These are phyloP conservation scores for Pristionchus entomophagus DNA, from an alignment of 2,888 invertebrate genomes.

Conservation along the genomic window DNA sequence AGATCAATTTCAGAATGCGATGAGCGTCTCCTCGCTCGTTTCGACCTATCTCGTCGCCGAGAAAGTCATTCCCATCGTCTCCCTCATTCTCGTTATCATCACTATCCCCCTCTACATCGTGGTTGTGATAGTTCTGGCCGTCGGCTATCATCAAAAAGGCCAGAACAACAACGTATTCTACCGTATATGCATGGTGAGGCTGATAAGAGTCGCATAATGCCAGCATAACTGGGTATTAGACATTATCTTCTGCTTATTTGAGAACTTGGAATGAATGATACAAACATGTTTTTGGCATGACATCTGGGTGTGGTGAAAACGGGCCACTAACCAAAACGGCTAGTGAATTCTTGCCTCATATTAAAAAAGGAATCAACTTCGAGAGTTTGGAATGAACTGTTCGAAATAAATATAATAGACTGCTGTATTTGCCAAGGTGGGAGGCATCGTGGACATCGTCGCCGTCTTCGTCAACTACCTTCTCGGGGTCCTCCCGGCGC, in stretches of 20 bases:
- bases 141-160: conserved; percentile 18
- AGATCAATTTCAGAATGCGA: neutral
- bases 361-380: too few species aligned
- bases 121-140: neutral
- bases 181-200: conserved; percentile 26
- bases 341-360: too few species aligned
- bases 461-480: conserved; percentile 9
- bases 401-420: too few species aligned
- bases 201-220: too few species aligned
- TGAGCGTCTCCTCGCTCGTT: neutral
- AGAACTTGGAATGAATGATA: too few species aligned
- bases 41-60: neutral
- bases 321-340: too few species aligned
- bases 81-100: neutral
- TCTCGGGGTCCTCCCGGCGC: neutral
- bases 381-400: too few species aligned
- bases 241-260: too few species aligned
- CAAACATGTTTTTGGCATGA: too few species aligned
- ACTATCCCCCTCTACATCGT: conserved; percentile 23
- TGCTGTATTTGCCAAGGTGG: too few species aligned
- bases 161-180: conserved; percentile 11
- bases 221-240: too few species aligned
- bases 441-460: conserved; percentile 15
- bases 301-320: too few species aligned
- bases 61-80: neutral